Percentiles rank a stretch among this genome's conserved stretches.
phyloP scores from a whole-genome alignment of 2,888 invertebrate genomes.

The Drosophila maculinotata region DNA sequence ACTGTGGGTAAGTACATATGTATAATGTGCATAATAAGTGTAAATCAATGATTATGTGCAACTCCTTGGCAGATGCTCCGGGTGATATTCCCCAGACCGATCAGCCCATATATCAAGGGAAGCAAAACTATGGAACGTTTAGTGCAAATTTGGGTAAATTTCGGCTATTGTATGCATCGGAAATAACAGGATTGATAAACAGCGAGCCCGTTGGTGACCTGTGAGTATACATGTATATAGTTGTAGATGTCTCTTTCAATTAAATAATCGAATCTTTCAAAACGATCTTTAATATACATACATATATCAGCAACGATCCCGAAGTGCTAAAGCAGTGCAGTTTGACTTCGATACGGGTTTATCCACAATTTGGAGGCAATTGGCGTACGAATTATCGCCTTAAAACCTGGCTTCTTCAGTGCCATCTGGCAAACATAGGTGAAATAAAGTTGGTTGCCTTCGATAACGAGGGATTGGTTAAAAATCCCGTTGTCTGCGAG shows the following conservation, averaged over 20 bases:
- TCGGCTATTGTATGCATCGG: slow-evolving; percentile 29
- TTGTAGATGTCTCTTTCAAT: too few relatives aligned
- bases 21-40: too few relatives aligned
- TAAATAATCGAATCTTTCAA: too few relatives aligned
- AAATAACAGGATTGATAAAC: slow-evolving; percentile 17
- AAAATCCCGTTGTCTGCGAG: neutral
- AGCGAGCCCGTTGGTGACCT: slow-evolving; percentile 22
- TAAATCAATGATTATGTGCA: too few relatives aligned
- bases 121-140: slow-evolving; percentile 25
- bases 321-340: slow-evolving; percentile 14
- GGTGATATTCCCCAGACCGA: slow-evolving; percentile 4
- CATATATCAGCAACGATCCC: slow-evolving; percentile 8
- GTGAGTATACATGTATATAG: slow-evolving; percentile 8
- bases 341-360: neutral
- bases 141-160: slow-evolving; percentile 23
- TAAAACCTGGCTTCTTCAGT: slow-evolving; percentile 2
- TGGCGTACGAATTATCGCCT: neutral
- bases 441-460: neutral
- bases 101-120: slow-evolving; percentile 2
- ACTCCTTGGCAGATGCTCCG: neutral
- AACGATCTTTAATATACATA: too few relatives aligned
- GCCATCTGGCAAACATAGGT: slow-evolving; percentile 2
- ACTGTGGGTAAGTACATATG: slow-evolving; percentile 17
- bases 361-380: neutral
- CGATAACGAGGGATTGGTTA: neutral